These are phyloP conservation scores for Phacellophora camtschatica DNA, from an alignment of 30 jellyfish, hydroid and myxozoan genomes.

Conservation along the genomic window DNA sequence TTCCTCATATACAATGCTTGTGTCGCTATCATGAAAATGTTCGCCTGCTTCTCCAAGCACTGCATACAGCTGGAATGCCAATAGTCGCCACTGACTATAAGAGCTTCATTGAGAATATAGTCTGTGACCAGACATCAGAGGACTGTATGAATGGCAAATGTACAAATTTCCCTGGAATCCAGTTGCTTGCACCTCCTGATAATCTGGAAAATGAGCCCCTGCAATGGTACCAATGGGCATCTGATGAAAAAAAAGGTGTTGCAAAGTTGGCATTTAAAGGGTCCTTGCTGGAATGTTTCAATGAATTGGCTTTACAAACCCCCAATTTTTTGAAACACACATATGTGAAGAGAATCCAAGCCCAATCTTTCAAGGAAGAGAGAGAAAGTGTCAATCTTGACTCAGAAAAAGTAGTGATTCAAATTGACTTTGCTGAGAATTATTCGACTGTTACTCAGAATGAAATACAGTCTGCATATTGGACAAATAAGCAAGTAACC, in stretches of 20 bases:
- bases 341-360: neutral
- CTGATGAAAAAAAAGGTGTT: neutral
- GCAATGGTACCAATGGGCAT: neutral
- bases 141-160: neutral
- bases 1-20: neutral
- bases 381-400: neutral
- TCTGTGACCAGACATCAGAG: neutral
- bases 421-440: neutral
- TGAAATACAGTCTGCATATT: neutral
- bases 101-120: neutral
- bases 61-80: neutral
- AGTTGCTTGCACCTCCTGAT: neutral
- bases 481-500: neutral
- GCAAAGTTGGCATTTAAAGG: neutral
- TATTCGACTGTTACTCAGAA: neutral
- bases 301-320: neutral
- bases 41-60: slow-evolving; percentile 1
- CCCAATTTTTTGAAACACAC: neutral
- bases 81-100: neutral
- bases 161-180: neutral
- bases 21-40: neutral
- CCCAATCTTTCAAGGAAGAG: neutral
- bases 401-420: neutral
- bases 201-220: neutral
- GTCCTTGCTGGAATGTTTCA: neutral